Conservation (phyloP, 2,797 vertebrate species). For the Sternarchorhynchus goeldii region DNA sequence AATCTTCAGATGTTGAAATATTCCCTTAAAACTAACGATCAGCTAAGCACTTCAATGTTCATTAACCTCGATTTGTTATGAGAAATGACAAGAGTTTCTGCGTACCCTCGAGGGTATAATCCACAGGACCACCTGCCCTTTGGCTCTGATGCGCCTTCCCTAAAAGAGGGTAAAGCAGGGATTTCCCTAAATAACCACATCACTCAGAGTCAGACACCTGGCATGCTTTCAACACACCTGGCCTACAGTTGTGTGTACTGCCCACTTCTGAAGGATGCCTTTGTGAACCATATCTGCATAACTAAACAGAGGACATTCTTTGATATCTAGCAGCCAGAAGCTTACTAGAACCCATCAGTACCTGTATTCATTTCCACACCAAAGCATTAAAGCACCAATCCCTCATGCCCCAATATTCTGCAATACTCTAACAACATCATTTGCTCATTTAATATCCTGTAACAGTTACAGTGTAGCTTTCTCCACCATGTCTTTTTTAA, state of each 20-base stretch:
- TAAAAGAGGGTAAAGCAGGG: slow-evolving; percentile 49
- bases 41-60: neutral
- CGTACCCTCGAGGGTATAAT: slow-evolving; percentile 44
- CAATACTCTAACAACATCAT: slow-evolving; percentile 25
- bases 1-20: neutral
- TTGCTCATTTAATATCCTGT: slow-evolving; percentile 16
- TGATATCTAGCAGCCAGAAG: slow-evolving; percentile 36
- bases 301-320: slow-evolving; percentile 66
- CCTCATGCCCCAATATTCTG: neutral
- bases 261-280: slow-evolving; percentile 65
- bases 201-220: slow-evolving; percentile 57
- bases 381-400: neutral
- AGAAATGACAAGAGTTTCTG: slow-evolving; percentile 25
- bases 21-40: neutral
- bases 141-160: slow-evolving; percentile 37
- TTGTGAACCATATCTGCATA: slow-evolving; percentile 64
- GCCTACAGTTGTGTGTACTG: slow-evolving; percentile 43
- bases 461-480: slow-evolving; percentile 27
- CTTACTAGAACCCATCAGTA: slow-evolving; percentile 21
- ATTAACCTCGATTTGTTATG: neutral
- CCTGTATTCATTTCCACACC: neutral
- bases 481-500: slow-evolving; percentile 11
- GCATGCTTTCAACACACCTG: slow-evolving; percentile 71
- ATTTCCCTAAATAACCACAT: slow-evolving; percentile 4
- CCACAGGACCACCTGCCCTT: slow-evolving; percentile 45